These are phyloP conservation scores for Camarhynchus parvulus DNA, from an alignment of 2,113 vertebrate species.

Conservation along the genomic window DNA sequence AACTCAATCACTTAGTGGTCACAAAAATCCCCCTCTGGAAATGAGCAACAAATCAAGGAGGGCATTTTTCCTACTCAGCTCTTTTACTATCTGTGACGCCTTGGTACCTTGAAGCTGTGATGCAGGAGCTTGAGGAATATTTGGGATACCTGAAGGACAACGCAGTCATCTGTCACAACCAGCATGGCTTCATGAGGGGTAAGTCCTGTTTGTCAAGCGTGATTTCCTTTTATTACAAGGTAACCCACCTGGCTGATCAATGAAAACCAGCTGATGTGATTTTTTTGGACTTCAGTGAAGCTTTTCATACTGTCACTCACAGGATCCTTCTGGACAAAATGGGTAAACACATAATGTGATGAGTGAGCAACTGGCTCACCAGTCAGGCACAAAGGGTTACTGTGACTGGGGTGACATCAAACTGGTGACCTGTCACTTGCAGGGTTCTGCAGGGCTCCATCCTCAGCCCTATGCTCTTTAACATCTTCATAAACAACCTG, in stretches of 20 bases:
- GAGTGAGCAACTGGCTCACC: fast-evolving
- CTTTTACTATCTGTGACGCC: background rate
- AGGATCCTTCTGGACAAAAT: background rate
- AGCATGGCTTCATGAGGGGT: background rate
- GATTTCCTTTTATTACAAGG: background rate
- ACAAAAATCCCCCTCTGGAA: background rate
- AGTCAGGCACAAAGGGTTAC: background rate
- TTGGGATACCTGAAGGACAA: background rate
- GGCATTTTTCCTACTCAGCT: background rate
- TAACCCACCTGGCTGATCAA: background rate
- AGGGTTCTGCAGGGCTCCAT: background rate
- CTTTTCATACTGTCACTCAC: background rate
- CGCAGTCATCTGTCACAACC: background rate
- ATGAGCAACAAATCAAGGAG: background rate
- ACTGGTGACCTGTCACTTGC: background rate
- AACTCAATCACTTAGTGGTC: background rate
- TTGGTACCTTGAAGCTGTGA: background rate
- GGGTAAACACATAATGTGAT: background rate
- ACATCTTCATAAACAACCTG: background rate
- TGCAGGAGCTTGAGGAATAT: background rate
- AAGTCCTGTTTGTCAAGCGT: background rate
- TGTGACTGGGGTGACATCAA: background rate
- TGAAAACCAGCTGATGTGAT: background rate
- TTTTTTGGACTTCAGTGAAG: background rate
- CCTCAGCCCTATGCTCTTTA: background rate